Percentiles rank a stretch among this genome's conserved stretches.
Conservation (phyloP, 2,888 invertebrate species). For the Mystacides longicornis region DNA sequence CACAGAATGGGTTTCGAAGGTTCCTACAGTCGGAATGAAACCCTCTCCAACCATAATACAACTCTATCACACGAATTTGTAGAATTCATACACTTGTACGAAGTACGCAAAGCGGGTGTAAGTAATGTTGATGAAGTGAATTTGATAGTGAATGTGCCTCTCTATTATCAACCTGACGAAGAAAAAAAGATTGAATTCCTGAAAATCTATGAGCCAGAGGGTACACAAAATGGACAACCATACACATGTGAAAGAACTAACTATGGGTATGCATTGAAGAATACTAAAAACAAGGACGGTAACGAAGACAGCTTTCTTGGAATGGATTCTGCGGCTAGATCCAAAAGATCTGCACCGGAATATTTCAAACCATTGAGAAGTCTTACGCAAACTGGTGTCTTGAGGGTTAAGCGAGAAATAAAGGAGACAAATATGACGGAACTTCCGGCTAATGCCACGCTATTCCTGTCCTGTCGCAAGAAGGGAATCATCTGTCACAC, state of each 20-base stretch:
- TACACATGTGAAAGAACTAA: conserved; percentile 28
- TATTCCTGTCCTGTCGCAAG: conserved; percentile 35
- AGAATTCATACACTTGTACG: conserved; percentile 31
- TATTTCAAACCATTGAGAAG: conserved; percentile 10
- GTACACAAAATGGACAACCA: conserved; percentile 29
- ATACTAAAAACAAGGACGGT: conserved; percentile 3
- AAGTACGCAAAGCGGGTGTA: conserved; percentile 33
- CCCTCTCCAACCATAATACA: background rate
- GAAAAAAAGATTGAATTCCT: conserved; percentile 16
- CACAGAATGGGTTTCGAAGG: background rate
- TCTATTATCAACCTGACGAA: background rate
- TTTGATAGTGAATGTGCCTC: conserved; percentile 34
- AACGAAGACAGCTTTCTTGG: background rate
- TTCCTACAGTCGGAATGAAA: background rate
- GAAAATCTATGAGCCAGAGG: conserved; percentile 18
- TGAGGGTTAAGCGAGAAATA: conserved; percentile 5
- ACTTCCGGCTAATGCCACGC: conserved; percentile 28
- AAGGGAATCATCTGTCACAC: conserved; percentile 31
- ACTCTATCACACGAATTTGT: conserved; percentile 26
- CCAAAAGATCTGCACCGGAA: conserved; percentile 5
- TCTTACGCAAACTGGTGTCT: background rate
- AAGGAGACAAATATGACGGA: background rate
- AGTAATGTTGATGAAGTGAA: conserved; percentile 35
- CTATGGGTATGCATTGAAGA: conserved; percentile 20
- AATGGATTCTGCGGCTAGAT: background rate